Base-by-base conservation (phyloP, 1,140 invertebrate genomes). In the Tetranychus cinnabarinus region DNA sequence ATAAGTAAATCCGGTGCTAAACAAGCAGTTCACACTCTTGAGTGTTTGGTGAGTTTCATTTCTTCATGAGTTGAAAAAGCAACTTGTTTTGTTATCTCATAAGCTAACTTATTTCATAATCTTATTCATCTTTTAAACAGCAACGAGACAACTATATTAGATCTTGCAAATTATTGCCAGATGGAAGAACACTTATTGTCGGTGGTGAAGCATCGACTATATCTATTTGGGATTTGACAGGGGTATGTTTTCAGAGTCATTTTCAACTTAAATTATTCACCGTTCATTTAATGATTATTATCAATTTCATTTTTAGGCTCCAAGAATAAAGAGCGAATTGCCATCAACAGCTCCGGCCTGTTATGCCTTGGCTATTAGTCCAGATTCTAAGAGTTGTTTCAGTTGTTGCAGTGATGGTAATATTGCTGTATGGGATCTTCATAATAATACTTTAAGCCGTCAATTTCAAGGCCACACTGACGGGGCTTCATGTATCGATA, bases 401-500 rank as follows among this genome's bases (percentile, higher is more conserved):
- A 90, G 86, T 67, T 96, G 90, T 71, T 93, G 89, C 75, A 88
- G 86, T 66, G 89, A 95, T 74, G 90, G 90, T 15, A 89, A 92
- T 73, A 92, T 95, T 61, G 85, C 88, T 15, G 87, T 95, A 1
- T 95, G 89, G 88, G 90, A 95, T 74, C 74, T 95, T 13, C 86
- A 89, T 71, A 92, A 89, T 73, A 85, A 92, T 73, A 83, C 82
- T 33, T 76, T 95, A 70, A 87, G 97, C 66, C 73, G 89, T 68
- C 89, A 95, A 75, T 93, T 97, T 76, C 87, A 92, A 77, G 92
- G 89, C 0, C 93, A 97, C 74, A 91, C 88, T 55, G 92, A 97
- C 74, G 91, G 92, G 63, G 92, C 92, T 42, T 91, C 87, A 52
- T 97, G 92, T 74, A 96, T 97, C 68, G 92, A 97, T 74, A 92